Evolutionary conservation across 2,113 vertebrate species (phyloP), one percentile per base, ranked within the genome.

Genomic region (Piaya cayana): DNA sequence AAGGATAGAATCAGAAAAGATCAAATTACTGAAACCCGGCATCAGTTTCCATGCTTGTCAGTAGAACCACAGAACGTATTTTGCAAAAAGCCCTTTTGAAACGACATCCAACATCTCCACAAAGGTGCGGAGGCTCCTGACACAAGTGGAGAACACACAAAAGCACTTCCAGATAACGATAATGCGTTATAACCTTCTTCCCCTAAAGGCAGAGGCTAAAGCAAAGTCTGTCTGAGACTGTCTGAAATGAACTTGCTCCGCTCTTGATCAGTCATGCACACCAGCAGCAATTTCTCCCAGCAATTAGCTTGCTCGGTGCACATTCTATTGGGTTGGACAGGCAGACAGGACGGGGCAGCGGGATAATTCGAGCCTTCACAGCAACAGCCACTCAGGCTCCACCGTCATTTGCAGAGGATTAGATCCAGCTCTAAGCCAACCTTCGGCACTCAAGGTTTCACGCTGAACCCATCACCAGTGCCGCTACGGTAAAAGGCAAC

Each of bases 241-340:
- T 97, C 97, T 98, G 97, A 98, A 97, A 97, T 97, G 97, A 98
- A 98, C 97, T 97, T 96, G 95, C 96, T 96, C 60, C 5, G 94
- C 97, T 98, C 98, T 98, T 98, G 98, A 98, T 98, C 98, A 98
- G 97, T 98, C 98, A 98, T 98, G 98, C 98, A 98, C 91, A 97
- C 32, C 93, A 97, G 97, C 92, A 97, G 96, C 97, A 97, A 98
- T 98, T 98, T 98, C 97, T 98, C 90, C 97, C 94, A 98, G 97
- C 98, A 98, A 98, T 98, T 98, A 98, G 97, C 97, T 97, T 95
- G 96, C 96, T 49, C 92, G 68, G 97, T 97, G 97, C 98, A 98
- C 97, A 98, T 97, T 98, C 97, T 98, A 98, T 98, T 96, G 89
- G 98, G 98, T 32, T 96, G 96, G 97, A 98, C 98, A 98, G 96